phyloP scores from a whole-genome alignment of 2,113 vertebrate species.

The Tetraodon nigroviridis region DNA sequence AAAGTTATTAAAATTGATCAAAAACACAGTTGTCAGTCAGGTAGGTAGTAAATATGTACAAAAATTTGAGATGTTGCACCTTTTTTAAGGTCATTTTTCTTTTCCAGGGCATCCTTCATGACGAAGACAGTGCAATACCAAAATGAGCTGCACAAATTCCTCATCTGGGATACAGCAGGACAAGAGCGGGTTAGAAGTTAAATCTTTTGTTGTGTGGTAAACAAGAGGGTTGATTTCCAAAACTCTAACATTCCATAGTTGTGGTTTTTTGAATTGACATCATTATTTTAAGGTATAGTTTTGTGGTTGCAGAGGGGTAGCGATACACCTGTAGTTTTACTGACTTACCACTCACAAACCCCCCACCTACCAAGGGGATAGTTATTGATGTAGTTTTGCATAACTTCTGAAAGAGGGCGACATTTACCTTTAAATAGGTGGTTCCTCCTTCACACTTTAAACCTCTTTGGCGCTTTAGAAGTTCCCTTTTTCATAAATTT shows the following conservation, averaged over 20 bases:
- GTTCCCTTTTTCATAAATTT: neutral
- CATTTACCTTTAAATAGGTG: conserved; percentile 45
- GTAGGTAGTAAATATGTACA: no score
- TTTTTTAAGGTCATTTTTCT: conserved; percentile 11
- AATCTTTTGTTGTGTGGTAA: neutral
- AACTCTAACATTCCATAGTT: neutral
- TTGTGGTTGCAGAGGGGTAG: conserved; percentile 15
- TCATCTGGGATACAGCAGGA: conserved; percentile 97
- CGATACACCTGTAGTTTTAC: neutral
- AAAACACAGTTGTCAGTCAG: no score
- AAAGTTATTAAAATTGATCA: no score
- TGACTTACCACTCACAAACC: conserved; percentile 8
- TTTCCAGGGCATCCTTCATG: conserved; percentile 93
- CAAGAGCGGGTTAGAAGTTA: conserved; percentile 86
- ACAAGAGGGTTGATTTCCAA: neutral
- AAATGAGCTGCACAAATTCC: conserved; percentile 94
- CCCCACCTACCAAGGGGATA: neutral
- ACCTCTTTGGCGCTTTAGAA: neutral
- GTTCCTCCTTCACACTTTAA: no score
- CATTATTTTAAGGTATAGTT: neutral
- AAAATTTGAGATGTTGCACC: no score
- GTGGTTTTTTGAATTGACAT: no score
- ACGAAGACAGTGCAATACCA: conserved; percentile 97
- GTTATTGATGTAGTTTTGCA: conserved; percentile 43
- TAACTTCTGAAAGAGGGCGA: conserved; percentile 66